phyloP scores from a whole-genome alignment of 1,140 invertebrate species.

The Drosophila sturtevanti region DNA sequence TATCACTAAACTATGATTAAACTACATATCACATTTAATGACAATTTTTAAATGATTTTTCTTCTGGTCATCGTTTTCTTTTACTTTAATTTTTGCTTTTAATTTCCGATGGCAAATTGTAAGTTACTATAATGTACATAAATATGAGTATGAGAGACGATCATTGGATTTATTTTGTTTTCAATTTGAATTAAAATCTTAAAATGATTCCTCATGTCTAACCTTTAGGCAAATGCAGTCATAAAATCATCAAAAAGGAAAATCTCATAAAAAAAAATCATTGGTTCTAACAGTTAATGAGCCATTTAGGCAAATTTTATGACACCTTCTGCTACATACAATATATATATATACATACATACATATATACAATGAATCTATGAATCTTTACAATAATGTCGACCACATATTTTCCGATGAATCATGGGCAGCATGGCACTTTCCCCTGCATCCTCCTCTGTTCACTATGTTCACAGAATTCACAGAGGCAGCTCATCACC shows the following conservation, averaged over 20 bases:
- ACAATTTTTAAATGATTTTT: too few relatives aligned
- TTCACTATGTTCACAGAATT: conserved; percentile 10
- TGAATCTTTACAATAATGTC: neutral
- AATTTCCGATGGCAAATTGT: too few relatives aligned
- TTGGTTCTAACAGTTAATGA: conserved; percentile 48
- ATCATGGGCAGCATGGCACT: conserved; percentile 32
- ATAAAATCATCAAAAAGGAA: conserved; percentile 35
- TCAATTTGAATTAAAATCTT: neutral
- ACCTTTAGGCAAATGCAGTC: conserved; percentile 1
- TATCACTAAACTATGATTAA: too few relatives aligned
- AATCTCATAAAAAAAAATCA: conserved; percentile 48
- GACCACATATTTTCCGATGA: conserved; percentile 32
- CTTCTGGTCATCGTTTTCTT: too few relatives aligned
- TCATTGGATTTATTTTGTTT: conserved; percentile 2
- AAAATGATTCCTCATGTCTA: neutral
- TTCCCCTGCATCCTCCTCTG: neutral
- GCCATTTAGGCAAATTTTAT: conserved; percentile 39
- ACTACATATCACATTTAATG: too few relatives aligned
- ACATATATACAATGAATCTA: neutral
- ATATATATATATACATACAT: too few relatives aligned
- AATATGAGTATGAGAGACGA: too few relatives aligned
- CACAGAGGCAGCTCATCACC: conserved; percentile 35
- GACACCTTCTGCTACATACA: conserved; percentile 28
- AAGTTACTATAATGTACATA: too few relatives aligned
- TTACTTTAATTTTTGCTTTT: too few relatives aligned